Base-by-base conservation (phyloP, 1,140 invertebrate genomes). In the Trachymyrmex septentrionalis region DNA sequence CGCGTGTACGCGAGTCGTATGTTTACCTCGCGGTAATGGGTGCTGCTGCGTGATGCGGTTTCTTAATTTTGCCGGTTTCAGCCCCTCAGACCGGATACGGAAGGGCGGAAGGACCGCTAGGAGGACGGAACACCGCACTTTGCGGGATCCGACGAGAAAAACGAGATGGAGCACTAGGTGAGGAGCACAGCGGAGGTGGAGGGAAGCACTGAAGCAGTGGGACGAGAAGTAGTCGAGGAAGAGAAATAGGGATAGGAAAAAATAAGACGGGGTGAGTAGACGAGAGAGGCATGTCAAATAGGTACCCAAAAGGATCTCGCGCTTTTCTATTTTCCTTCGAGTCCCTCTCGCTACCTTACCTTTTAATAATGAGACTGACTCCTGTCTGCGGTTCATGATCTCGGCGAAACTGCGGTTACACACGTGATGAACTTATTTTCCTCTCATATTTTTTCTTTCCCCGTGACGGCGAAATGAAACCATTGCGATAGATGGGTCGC, bases 11-110 rank as follows among this genome's bases (percentile, higher is more conserved):
- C 61, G 86, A 88, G 86, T 91, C 91, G 91, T 92, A 90, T 92
- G 92, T 93, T 93, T 92, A 92, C 91, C 85, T 80, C 87, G 75
- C 73, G 82, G 90, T 93, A 92, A 92, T 92, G 90, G 90, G 64
- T 71, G 55, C 55, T 38, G n/a, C 67, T 87, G 87, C 92, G 91
- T 93, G 92, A 92, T 77, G 72, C 12, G 86, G 73, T 87, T 89
- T 93, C 90, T 90, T 92, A 92, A 92, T 91, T 92, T 92, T 91
- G 86, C 63, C 63, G 76, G 87, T 90, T 86, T 86, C 44, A 84
- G 16, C 30, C 67, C 53, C 24, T 67, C 12, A 44, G 34, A 73
- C 55, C 57, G 59, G 61, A 30, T 57, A 53, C 50, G 66, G 27
- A 61, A 78, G 50, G 63, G 63, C 73, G 59, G 48, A 78, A 85